These are phyloP conservation scores for Sycobia sp. DNA, from an alignment of 1,140 invertebrate species.

Conservation along the genomic window DNA sequence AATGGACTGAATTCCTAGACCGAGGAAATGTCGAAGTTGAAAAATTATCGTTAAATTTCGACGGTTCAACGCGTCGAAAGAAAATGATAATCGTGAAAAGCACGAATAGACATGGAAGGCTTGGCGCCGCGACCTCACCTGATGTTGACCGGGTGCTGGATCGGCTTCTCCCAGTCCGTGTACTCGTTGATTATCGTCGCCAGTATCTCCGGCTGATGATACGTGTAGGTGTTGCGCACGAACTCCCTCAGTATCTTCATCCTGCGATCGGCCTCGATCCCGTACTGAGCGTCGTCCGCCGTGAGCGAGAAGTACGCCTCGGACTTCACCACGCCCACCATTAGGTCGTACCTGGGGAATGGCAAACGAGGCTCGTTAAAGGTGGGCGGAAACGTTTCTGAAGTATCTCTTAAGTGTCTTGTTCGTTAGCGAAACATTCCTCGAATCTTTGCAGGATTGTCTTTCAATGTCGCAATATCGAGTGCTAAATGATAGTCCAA, in stretches of 20 bases:
- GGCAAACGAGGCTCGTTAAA: no score
- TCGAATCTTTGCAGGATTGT: no score
- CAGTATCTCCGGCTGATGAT: conserved; percentile 81
- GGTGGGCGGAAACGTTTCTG: background rate
- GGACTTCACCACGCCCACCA: conserved; percentile 88
- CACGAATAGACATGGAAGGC: no score
- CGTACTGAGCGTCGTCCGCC: conserved; percentile 88
- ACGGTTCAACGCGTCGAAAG: no score
- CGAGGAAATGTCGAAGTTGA: no score
- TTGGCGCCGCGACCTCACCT: conserved; percentile 55
- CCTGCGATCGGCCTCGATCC: conserved; percentile 85
- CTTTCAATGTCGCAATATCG: background rate
- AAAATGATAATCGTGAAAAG: no score
- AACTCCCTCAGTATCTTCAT: conserved; percentile 91
- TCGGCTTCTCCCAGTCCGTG: conserved; percentile 93
- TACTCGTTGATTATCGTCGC: conserved; percentile 95
- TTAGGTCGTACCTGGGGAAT: conserved; percentile 78
- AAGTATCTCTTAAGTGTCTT: no score
- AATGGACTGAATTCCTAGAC: no score
- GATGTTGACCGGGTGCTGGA: conserved; percentile 90
- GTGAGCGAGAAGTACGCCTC: conserved; percentile 89
- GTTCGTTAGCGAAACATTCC: no score
- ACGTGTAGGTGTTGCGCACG: conserved; percentile 90
- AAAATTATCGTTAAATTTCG: no score
- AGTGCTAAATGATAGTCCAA: background rate